Percentiles rank a stretch among this genome's conserved stretches.
Conservation (phyloP, 64 coral and sea anemone species). For the Montipora foliosa region DNA sequence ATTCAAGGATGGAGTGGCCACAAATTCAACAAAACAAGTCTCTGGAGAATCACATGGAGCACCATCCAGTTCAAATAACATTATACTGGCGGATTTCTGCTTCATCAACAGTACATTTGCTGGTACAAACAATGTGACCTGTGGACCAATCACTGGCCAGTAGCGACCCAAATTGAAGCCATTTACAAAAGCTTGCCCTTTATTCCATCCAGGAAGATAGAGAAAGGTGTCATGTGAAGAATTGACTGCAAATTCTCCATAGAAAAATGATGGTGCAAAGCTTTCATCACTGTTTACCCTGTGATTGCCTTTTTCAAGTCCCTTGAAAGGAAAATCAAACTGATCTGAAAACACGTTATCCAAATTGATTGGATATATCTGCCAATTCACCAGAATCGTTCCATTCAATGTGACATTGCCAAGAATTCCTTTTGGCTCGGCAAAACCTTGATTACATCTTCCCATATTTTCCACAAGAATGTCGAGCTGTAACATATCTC, state of each 20-base stretch:
- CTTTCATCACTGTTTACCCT: constrained; percentile 4
- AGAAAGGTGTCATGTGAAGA: constrained; percentile 72
- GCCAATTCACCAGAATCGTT: constrained; percentile 58
- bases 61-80: constrained; percentile 82
- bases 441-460: constrained; percentile 69
- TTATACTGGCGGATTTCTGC: constrained; percentile 39
- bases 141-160: constrained; percentile 86
- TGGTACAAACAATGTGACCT: constrained; percentile 80
- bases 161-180: constrained; percentile 95
- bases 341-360: constrained; percentile 17
- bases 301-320: background rate
- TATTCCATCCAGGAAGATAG: constrained; percentile 78
- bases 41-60: constrained; percentile 68
- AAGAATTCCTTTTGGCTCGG: constrained; percentile 87
- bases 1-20: constrained; percentile 63
- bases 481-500: constrained; percentile 48
- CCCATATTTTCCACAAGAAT: constrained; percentile 90
- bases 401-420: constrained; percentile 76
- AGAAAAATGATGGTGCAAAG: constrained; percentile 83
- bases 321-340: background rate
- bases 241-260: constrained; percentile 75
- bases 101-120: constrained; percentile 72
- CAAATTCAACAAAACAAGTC: constrained; percentile 78
- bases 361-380: constrained; percentile 76
- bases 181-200: constrained; percentile 92